A percentile compares a stretch with the other conserved stretches of the same genome.
phyloP scores from a whole-genome alignment of 2,797 vertebrate genomes.

The Rhincodon typus region DNA sequence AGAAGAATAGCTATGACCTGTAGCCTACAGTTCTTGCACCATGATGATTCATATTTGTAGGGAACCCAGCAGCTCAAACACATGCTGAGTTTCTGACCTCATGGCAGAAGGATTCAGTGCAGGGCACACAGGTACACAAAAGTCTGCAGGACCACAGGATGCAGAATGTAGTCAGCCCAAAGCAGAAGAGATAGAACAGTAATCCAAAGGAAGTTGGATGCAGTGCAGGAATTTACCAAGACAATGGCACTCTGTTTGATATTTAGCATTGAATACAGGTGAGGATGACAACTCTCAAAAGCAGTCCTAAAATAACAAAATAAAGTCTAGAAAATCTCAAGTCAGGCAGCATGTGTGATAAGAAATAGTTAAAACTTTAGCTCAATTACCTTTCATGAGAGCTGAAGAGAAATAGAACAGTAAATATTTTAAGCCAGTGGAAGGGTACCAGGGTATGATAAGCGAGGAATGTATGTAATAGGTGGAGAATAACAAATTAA shows the following conservation, averaged over 20 bases:
- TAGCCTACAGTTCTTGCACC: not conserved
- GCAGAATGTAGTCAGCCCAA: not conserved
- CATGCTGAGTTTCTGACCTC: not conserved
- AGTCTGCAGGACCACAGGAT: not conserved
- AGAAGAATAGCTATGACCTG: not conserved
- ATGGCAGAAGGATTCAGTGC: not conserved
- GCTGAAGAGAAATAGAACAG: no score
- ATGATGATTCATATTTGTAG: not conserved
- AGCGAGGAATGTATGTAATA: no score
- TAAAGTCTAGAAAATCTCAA: no score
- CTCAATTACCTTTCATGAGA: no score
- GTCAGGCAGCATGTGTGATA: no score
- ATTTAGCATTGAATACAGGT: not conserved
- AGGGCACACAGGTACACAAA: not conserved
- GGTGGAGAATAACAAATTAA: no score
- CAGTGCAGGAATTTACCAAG: not conserved
- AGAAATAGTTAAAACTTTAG: no score
- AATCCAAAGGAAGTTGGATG: not conserved
- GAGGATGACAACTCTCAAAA: not conserved
- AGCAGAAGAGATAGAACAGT: not conserved
- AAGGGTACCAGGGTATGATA: no score
- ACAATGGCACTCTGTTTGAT: no score
- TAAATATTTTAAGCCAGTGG: no score
- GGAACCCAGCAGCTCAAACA: not conserved
- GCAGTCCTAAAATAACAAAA: no score